Evolutionary conservation across 2,888 invertebrate genomes (phyloP), one percentile per base, ranked within the genome.

Genomic region (Parnassius glacialis): DNA sequence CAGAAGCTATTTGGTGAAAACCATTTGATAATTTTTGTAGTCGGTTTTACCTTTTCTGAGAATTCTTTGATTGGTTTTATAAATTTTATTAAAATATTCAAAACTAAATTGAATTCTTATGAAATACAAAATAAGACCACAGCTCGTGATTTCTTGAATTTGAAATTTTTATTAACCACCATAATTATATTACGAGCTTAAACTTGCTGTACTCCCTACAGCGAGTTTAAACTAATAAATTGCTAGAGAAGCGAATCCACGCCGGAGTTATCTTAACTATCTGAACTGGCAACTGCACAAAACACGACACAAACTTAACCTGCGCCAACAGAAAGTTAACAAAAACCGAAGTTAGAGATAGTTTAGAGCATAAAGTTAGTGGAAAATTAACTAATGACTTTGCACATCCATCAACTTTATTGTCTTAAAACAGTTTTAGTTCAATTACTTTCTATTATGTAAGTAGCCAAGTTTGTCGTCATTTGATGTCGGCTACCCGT

Each of bases 201-300:
- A 51, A 48, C 13, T 34, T 2, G 12, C 52, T 41, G 10, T 45
- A 20, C 16, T 16, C 16, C 16, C 16, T 16, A 16, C 20, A 20
- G 52, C 10, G 45, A 47, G 11, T 54, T 54, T 44, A 60, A 54
- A 56, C 41, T 20, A 56, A 61, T 52, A 50, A 60, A 60, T 56
- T 56, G 43, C 43, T 34, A 50, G 55, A 55, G 55, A 55, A 42
- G 13, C 54, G 51, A 50, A 55, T 41, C 54, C 56, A 13, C 52
- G 11, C 20, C 45, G n/a, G 45, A 61, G 56, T 45, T 56, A 61
- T 61, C 11, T 56, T 51, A 60, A 51, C 60, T 44, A 60, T 60
- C 50, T 55, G 52, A 45, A 61, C 48, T 44, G 48, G 54, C 54
- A 60, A 60, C 56, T 61, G 45, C 16, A 47, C 41, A 20, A 56